Evolutionary conservation across 2,113 vertebrate species (phyloP).

Genomic region (Orthonyx spaldingii): DNA sequence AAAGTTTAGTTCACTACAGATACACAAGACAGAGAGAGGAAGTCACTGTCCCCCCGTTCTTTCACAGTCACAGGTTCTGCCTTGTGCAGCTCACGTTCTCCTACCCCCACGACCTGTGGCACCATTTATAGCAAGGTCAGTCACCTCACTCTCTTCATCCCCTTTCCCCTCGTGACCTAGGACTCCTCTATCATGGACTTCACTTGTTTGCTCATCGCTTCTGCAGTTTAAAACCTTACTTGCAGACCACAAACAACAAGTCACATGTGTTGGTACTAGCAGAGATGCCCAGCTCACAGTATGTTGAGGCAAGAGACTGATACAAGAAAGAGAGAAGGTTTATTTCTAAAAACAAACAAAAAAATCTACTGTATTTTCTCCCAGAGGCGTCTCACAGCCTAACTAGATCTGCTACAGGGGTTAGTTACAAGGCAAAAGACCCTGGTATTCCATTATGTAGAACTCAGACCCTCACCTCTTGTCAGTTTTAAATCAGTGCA

Average conservation of each 20-base stretch:
- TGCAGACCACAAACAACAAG: neutral
- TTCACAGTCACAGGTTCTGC: neutral
- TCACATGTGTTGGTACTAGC: neutral
- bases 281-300: neutral
- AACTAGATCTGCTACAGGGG: neutral
- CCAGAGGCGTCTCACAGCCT: neutral
- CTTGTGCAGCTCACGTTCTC: neutral
- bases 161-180: constrained; percentile 28
- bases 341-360: neutral
- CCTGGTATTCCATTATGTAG: neutral
- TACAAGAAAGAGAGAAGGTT: neutral
- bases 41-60: neutral
- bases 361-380: neutral
- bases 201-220: constrained; percentile 33
- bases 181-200: neutral
- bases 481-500: neutral
- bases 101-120: neutral
- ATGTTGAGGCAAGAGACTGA: neutral
- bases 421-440: neutral
- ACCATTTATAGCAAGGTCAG: neutral
- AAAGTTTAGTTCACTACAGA: neutral
- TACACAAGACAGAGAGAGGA: neutral
- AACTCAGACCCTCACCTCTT: neutral
- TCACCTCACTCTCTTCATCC: neutral
- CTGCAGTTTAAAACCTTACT: neutral